phyloP scores from a whole-genome alignment of 2,888 invertebrate species.

The Bugulina stolonifera region DNA sequence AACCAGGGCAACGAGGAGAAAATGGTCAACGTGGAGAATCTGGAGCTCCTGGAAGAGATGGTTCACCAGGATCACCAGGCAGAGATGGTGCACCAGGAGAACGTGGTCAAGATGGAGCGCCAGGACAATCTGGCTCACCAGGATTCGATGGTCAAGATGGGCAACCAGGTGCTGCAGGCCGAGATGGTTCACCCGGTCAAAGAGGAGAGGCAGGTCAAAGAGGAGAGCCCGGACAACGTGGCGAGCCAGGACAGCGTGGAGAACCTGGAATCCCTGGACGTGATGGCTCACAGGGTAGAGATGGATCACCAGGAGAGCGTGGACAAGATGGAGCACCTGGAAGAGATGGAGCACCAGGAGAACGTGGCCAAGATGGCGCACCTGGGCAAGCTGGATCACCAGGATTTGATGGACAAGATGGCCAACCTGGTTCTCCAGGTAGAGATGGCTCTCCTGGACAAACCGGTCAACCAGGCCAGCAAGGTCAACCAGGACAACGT shows the following conservation, averaged over 20 bases:
- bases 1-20: constrained; percentile 22
- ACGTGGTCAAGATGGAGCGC: constrained; percentile 26
- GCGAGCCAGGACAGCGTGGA: constrained; percentile 1
- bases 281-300: not conserved
- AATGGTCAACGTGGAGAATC: constrained; percentile 23
- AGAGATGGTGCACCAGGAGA: constrained; percentile 20
- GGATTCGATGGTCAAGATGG: not conserved
- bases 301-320: not conserved
- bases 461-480: not conserved
- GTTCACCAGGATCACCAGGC: constrained; percentile 26
- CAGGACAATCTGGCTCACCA: not conserved
- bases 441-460: constrained; percentile 24
- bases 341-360: not conserved
- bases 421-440: not conserved
- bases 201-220: constrained; percentile 15
- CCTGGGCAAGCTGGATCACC: constrained; percentile 28
- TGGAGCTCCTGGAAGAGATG: constrained; percentile 27
- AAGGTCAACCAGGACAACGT: not conserved
- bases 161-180: not conserved
- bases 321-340: constrained; percentile 2
- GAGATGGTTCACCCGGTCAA: not conserved
- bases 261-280: constrained; percentile 21
- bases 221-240: constrained; percentile 6
- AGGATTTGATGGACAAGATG: not conserved
- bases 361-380: constrained; percentile 26